phyloP scores from a whole-genome alignment of 2,797 vertebrate species.

The Gymnoscopelus braueri region DNA sequence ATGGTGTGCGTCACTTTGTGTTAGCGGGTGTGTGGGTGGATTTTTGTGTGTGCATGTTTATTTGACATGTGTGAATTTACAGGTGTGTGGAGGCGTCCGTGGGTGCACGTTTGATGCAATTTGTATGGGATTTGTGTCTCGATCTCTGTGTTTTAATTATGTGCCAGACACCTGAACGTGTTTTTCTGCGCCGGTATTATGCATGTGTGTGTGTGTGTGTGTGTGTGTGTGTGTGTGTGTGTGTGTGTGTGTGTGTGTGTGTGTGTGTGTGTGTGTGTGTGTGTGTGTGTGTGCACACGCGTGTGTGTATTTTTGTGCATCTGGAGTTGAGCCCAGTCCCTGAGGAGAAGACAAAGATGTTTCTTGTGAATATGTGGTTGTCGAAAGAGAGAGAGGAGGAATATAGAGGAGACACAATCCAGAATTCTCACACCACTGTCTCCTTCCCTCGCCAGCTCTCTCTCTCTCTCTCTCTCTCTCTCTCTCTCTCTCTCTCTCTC shows the following conservation, averaged over 20 bases:
- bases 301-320: conserved; percentile 4
- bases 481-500: conserved; percentile 25
- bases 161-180: background rate
- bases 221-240: background rate
- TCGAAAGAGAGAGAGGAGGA: conserved; percentile 3
- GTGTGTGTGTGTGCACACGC: background rate
- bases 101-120: too few species aligned
- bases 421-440: background rate
- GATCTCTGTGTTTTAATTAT: too few species aligned
- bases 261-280: background rate
- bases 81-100: too few species aligned
- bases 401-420: background rate
- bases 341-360: conserved; percentile 31
- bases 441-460: conserved; percentile 4
- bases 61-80: too few species aligned
- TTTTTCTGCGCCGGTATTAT: background rate
- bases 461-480: conserved; percentile 36
- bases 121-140: too few species aligned
- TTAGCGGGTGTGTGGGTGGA: conserved; percentile 3
- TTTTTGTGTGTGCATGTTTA: too few species aligned
- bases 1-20: conserved; percentile 16
- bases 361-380: conserved; percentile 44
- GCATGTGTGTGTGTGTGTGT: conserved; percentile 18
- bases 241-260: background rate
- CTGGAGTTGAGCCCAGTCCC: conserved; percentile 42